These are phyloP conservation scores for Oryctes rhinoceros DNA, from an alignment of 1,140 invertebrate species.

Conservation along the genomic window DNA sequence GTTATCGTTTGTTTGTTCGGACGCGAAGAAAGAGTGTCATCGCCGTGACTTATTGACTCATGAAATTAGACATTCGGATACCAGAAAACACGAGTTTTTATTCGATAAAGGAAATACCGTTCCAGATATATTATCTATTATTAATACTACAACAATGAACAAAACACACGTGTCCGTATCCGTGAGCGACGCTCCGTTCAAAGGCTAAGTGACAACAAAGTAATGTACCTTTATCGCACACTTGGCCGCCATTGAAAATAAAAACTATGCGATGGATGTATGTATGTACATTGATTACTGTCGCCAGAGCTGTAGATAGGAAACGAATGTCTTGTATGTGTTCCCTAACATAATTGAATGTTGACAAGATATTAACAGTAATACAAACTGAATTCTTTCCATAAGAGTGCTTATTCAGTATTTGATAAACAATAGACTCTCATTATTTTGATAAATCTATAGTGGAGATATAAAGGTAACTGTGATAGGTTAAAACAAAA, in stretches of 20 bases:
- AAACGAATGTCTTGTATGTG: background rate
- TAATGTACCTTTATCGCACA: conserved; percentile 21
- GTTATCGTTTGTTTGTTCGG: conserved; percentile 51
- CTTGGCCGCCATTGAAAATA: background rate
- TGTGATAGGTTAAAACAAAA: no score
- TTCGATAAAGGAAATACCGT: conserved; percentile 27
- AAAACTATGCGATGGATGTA: conserved; percentile 1
- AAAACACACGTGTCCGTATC: background rate
- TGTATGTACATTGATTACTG: background rate
- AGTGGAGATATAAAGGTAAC: no score
- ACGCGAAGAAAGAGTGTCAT: conserved; percentile 41
- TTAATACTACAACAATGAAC: conserved; percentile 14
- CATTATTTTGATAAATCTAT: no score
- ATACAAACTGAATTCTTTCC: background rate
- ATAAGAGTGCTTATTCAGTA: no score
- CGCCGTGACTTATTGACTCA: conserved; percentile 40
- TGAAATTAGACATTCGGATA: conserved; percentile 39
- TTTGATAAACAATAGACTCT: background rate
- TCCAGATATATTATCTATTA: conserved; percentile 13
- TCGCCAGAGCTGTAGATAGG: background rate
- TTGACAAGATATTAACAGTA: background rate
- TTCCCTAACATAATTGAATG: background rate
- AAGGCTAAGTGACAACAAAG: background rate
- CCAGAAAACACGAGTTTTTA: conserved; percentile 23
- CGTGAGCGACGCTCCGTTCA: background rate